Conservation (phyloP, 1,140 invertebrate genomes). For the Brachionus angularis region DNA sequence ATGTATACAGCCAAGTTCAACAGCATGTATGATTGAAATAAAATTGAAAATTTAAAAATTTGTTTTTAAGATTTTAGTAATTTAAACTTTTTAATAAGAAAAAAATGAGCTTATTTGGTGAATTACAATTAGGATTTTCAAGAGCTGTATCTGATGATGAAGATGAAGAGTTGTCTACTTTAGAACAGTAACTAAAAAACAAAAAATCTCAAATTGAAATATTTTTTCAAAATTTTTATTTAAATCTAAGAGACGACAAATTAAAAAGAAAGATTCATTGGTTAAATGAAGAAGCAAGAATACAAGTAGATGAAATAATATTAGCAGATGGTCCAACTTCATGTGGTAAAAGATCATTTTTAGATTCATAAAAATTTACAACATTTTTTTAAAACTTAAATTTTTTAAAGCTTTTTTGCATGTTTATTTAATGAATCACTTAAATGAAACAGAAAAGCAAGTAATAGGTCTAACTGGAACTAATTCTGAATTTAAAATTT, state of each 20-base stretch:
- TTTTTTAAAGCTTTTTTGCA: constrained; percentile 19
- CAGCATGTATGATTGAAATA: constrained; percentile 5
- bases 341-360: not conserved
- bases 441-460: not conserved
- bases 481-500: constrained; percentile 38
- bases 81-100: not conserved
- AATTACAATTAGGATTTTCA: constrained; percentile 35
- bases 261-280: constrained; percentile 34
- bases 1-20: constrained; percentile 18
- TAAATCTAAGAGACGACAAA: constrained; percentile 9
- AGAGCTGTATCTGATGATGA: constrained; percentile 39
- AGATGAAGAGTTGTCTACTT: constrained; percentile 8
- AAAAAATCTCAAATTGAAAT: not conserved
- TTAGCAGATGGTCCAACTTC: constrained; percentile 33
- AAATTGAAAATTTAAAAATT: constrained; percentile 40
- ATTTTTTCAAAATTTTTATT: not conserved
- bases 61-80: not conserved
- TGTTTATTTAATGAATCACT: constrained; percentile 28
- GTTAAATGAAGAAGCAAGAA: constrained; percentile 10
- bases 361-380: not conserved
- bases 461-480: constrained; percentile 32
- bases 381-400: not conserved
- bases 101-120: constrained; percentile 43
- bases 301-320: constrained; percentile 28
- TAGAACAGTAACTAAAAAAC: constrained; percentile 11